Evolutionary conservation across 2,888 invertebrate genomes (phyloP).

Genomic region (Pedicia rivosa): DNA sequence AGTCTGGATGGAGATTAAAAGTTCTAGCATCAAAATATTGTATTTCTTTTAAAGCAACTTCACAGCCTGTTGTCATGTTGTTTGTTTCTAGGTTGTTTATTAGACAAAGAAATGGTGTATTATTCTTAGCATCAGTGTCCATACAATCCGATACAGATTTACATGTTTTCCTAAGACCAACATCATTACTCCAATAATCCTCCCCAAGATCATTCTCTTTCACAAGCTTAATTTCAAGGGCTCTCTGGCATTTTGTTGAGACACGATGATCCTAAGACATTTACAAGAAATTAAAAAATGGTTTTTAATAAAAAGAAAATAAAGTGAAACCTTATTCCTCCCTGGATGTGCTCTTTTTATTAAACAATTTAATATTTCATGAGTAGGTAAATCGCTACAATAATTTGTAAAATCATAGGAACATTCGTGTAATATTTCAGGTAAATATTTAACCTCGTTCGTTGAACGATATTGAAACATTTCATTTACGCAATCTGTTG

Average conservation of each 20-base stretch:
- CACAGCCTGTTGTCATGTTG: constrained; percentile 77
- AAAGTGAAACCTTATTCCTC: too few relatives aligned
- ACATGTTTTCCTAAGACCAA: constrained; percentile 72
- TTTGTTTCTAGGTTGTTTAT: constrained; percentile 80
- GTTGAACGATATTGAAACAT: constrained; percentile 86
- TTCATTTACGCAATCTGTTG: constrained; percentile 68
- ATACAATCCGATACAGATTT: constrained; percentile 71
- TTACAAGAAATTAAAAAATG: too few relatives aligned
- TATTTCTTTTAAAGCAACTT: constrained; percentile 81
- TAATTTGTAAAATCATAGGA: constrained; percentile 63
- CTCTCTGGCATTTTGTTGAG: constrained; percentile 53
- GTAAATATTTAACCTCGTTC: constrained; percentile 86
- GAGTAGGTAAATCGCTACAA: constrained; percentile 41
- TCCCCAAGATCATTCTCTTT: constrained; percentile 85
- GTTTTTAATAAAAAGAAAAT: too few relatives aligned
- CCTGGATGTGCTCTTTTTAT: constrained; percentile 71
- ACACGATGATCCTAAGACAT: constrained; percentile 52
- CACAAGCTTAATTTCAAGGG: constrained; percentile 63
- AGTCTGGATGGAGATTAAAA: constrained; percentile 77
- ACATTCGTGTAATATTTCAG: constrained; percentile 81
- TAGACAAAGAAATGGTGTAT: constrained; percentile 78
- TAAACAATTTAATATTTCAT: constrained; percentile 83
- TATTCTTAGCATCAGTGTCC: constrained; percentile 56
- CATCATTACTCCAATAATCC: constrained; percentile 93
- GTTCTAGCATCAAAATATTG: constrained; percentile 95